phyloP scores from a whole-genome alignment of 2,797 vertebrate genomes.

The Esox masquinongy region DNA sequence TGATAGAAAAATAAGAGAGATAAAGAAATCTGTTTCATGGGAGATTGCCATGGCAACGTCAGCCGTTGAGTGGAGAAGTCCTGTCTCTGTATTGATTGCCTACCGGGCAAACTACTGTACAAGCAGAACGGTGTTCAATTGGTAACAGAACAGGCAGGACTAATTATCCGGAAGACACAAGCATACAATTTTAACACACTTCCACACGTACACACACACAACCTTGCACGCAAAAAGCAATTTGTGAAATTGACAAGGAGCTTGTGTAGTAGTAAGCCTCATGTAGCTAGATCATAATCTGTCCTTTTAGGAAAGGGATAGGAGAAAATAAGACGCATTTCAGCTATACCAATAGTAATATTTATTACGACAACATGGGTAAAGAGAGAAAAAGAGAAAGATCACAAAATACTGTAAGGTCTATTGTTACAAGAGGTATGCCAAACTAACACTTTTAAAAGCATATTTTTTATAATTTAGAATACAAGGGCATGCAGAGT shows the following conservation, averaged over 20 bases:
- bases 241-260: constrained; percentile 89
- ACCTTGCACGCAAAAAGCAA: constrained; percentile 60
- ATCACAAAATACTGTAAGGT: constrained; percentile 88
- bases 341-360: constrained; percentile 97
- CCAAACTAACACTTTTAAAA: constrained; percentile 80
- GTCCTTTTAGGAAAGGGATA: constrained; percentile 51
- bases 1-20: neutral
- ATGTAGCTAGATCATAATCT: constrained; percentile 43
- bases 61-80: constrained; percentile 21
- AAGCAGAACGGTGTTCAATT: constrained; percentile 4
- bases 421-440: constrained; percentile 88
- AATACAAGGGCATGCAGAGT: constrained; percentile 92
- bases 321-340: constrained; percentile 89
- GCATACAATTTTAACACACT: neutral
- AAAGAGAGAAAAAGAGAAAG: constrained; percentile 82
- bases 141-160: constrained; percentile 15
- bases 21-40: constrained; percentile 4
- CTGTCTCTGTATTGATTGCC: constrained; percentile 17
- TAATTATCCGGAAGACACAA: neutral
- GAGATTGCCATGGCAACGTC: constrained; percentile 25
- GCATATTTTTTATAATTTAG: constrained; percentile 71
- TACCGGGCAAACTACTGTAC: constrained; percentile 19
- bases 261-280: constrained; percentile 45
- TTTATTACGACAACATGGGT: constrained; percentile 98
- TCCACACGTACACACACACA: constrained; percentile 1